A percentile compares a stretch with the other conserved stretches of the same genome.
Conservation (phyloP, 2,888 invertebrate genomes). For the Leptinotarsa rubiginosa region DNA sequence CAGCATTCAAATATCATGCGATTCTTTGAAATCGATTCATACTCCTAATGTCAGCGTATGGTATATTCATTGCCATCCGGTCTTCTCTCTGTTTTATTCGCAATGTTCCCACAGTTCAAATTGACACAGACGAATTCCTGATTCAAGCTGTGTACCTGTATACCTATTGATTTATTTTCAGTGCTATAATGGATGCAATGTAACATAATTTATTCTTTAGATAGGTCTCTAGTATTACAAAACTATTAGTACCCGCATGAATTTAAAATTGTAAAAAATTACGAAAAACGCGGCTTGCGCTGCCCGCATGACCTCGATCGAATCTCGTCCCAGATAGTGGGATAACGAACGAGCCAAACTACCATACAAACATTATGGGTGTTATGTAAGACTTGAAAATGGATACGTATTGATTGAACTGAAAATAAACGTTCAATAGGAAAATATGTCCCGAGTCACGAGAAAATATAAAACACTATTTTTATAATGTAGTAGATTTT, state of each 20-base stretch:
- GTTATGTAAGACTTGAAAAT: conserved; percentile 1
- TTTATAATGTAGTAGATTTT: too few relatives aligned
- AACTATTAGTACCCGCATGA: conserved; percentile 37
- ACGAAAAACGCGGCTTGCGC: conserved; percentile 39
- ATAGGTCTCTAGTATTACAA: conserved; percentile 14
- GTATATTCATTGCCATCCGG: too few relatives aligned
- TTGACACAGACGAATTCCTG: background rate
- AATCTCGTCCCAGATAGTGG: conserved; percentile 46
- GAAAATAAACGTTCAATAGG: background rate
- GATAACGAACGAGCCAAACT: conserved; percentile 46
- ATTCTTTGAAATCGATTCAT: too few relatives aligned
- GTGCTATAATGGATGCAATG: background rate
- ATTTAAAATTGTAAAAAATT: conserved; percentile 44
- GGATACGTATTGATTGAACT: too few relatives aligned
- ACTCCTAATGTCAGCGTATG: too few relatives aligned
- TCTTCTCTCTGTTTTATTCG: background rate
- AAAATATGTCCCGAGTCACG: too few relatives aligned
- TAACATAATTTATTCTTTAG: conserved; percentile 8
- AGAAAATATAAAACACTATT: too few relatives aligned
- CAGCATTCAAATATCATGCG: too few relatives aligned
- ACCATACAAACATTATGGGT: conserved; percentile 49
- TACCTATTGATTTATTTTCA: conserved; percentile 5
- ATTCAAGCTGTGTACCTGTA: background rate
- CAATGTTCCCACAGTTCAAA: background rate
- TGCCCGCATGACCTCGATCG: conserved; percentile 56